These are phyloP conservation scores for Phalacrocorax brasilianus DNA, from an alignment of 2,113 vertebrate genomes.

Conservation along the genomic window DNA sequence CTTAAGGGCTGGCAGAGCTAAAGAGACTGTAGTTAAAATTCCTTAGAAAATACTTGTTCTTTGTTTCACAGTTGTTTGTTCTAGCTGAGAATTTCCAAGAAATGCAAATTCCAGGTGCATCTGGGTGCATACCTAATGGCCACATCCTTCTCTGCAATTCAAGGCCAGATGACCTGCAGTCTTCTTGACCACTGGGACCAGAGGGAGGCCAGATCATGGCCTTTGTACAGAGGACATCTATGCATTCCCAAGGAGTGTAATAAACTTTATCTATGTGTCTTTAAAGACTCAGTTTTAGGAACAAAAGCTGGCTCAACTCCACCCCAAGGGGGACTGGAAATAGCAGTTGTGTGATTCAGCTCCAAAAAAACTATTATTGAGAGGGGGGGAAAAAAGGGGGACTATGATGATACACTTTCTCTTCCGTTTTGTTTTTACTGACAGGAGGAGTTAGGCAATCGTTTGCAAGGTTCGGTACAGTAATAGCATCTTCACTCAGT, in stretches of 20 bases:
- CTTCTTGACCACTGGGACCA: background rate
- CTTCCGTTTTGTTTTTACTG: background rate
- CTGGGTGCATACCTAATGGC: background rate
- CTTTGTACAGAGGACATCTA: too few species aligned
- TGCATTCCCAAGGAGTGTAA: background rate
- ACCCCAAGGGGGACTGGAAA: background rate
- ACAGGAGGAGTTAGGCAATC: background rate
- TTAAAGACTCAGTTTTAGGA: background rate
- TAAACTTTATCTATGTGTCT: background rate
- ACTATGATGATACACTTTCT: background rate
- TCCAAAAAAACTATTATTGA: background rate
- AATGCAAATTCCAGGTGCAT: background rate
- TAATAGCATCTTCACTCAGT: background rate
- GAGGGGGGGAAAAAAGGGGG: rapidly evolving
- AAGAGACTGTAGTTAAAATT: background rate
- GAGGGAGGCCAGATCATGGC: background rate
- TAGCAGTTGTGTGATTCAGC: background rate
- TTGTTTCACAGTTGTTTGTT: background rate
- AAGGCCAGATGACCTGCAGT: background rate
- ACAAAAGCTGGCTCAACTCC: background rate
- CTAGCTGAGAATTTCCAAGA: background rate
- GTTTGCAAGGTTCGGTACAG: background rate
- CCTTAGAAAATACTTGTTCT: background rate
- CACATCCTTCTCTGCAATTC: background rate
- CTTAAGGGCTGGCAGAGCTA: background rate